Evolutionary conservation across 2,888 invertebrate genomes (phyloP).

Genomic region (Cantharis flavilabris): DNA sequence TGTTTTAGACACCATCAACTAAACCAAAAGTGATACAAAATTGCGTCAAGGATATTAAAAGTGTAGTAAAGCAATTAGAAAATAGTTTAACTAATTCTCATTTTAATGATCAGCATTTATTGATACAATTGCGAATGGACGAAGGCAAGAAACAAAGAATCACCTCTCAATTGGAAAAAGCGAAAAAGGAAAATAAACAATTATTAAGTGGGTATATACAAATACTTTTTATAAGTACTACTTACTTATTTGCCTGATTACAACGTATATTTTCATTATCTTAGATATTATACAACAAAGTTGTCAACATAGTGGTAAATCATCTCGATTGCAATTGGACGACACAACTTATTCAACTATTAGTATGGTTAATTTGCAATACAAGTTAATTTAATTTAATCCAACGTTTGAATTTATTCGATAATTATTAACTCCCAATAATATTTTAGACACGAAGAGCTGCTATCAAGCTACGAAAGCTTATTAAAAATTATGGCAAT

Average conservation of each 20-base stretch:
- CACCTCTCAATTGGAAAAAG: conserved; percentile 43
- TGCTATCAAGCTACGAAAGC: conserved; percentile 46
- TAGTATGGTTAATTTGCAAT: conserved; percentile 62
- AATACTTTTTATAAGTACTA: no score
- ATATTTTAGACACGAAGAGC: conserved; percentile 47
- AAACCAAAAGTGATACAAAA: conserved; percentile 2
- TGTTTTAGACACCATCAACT: background rate
- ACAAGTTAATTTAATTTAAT: conserved; percentile 55
- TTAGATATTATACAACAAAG: conserved; percentile 43
- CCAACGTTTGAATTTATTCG: background rate
- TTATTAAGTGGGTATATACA: conserved; percentile 38
- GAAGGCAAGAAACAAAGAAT: conserved; percentile 39
- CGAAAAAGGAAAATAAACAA: conserved; percentile 46
- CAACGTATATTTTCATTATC: background rate
- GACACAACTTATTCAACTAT: conserved; percentile 57
- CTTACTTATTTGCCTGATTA: no score
- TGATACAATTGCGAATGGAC: conserved; percentile 40
- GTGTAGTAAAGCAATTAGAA: conserved; percentile 40
- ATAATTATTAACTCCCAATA: background rate
- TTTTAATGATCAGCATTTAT: conserved; percentile 40
- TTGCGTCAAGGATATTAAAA: conserved; percentile 27
- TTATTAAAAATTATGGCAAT: conserved; percentile 47
- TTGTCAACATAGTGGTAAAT: conserved; percentile 26
- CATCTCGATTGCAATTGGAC: conserved; percentile 43
- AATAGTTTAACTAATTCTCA: conserved; percentile 40